Evolutionary conservation across 1,140 invertebrate genomes (phyloP), one percentile per base, ranked within the genome.

Genomic region (Coenobita brevimanus): DNA sequence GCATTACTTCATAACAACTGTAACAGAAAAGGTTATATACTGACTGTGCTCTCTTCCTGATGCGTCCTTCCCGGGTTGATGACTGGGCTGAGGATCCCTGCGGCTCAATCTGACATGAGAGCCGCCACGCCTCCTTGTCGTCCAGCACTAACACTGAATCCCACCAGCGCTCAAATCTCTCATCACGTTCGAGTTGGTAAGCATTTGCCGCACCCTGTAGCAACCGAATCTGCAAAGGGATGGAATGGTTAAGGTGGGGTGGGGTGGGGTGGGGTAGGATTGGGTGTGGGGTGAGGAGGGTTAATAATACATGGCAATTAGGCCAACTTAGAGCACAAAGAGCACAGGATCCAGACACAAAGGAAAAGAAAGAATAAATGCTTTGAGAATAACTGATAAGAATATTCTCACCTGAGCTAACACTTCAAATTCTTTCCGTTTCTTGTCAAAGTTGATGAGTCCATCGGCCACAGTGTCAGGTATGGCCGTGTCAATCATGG

Each of bases 391-490:
- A n/a, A n/a, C n/a, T n/a, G n/a, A n/a, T n/a, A n/a, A n/a, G n/a
- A n/a, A 36, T 41, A 30, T 46, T 38, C 89, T 89, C 90, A 94
- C 93, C 92, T 96, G 98, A 0, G 99, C 99, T 43, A 99, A 93
- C 62, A 99, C 97, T 93, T 99, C 99, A 93, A 99, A 99, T 93
- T 99, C 99, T 93, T 99, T 99, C 88, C 98, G 93, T 88, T 97
- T 95, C 93, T 99, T 99, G 92, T 99, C 98, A 92, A 99, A 99
- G 93, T 99, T 99, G 54, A 99, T 99, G 1, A 99, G 93, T 88
- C 96, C 96, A 73, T 97, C 95, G 10, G 94, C 94, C 83, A 97
- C 94, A 36, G 94, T 95, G 92, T 99, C 98, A 0, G 97, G 96
- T 91, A 98, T 97, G 24, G 98, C 98, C 24, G 98, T 97, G 93